Percentiles rank a stretch among this genome's conserved stretches.
Evolutionary conservation across 2,797 vertebrate genomes (phyloP).

Genomic region (Tympanoctomys barrerae): DNA sequence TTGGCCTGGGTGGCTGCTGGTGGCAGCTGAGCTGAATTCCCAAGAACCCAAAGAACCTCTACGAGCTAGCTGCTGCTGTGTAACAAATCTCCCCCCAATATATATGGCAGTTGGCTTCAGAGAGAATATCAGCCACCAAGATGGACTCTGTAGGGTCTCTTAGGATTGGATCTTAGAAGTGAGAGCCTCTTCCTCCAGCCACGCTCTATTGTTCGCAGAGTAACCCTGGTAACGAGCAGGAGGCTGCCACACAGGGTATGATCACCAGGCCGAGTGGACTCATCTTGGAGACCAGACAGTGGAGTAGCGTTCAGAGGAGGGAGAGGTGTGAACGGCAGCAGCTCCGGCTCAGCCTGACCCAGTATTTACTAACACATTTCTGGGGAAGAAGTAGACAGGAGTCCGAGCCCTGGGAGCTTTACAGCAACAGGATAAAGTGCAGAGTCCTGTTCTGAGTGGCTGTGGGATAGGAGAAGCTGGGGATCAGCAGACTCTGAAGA

Average conservation of each 20-base stretch:
- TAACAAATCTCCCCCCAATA: not conserved
- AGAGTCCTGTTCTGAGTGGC: not conserved
- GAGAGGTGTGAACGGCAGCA: not conserved
- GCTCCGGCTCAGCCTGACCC: not conserved
- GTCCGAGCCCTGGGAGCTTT: not conserved
- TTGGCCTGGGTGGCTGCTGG: not conserved
- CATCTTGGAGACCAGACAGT: not conserved
- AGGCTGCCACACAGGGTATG: not conserved
- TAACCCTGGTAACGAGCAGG: too few relatives aligned
- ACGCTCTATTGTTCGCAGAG: not conserved
- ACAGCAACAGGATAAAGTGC: not conserved
- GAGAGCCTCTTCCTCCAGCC: not conserved
- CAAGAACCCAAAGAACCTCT: accelerated
- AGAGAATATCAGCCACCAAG: not conserved
- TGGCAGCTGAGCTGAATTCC: not conserved
- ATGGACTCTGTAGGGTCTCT: not conserved
- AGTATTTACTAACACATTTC: not conserved
- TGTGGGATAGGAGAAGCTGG: not conserved
- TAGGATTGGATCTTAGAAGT: not conserved
- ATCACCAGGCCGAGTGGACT: not conserved
- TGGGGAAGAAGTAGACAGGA: accelerated
- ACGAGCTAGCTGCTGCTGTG: not conserved
- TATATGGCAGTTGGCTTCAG: not conserved
- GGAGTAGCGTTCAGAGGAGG: not conserved
- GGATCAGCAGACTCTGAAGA: not conserved